Percentiles rank a stretch among this genome's conserved stretches.
These are phyloP conservation scores for Ruditapes philippinarum DNA, from an alignment of 1,140 invertebrate species.

Conservation along the genomic window DNA sequence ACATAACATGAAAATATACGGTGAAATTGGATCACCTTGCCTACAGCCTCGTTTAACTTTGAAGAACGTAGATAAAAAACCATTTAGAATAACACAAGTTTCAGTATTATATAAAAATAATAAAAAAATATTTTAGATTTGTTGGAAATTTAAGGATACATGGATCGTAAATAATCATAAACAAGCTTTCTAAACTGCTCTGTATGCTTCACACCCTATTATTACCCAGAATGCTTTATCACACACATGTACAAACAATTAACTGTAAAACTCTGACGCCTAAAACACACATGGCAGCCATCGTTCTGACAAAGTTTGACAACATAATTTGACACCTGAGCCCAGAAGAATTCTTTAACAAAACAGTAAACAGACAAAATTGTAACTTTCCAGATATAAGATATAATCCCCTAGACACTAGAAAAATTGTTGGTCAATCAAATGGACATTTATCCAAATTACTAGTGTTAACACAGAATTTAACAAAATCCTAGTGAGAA, in stretches of 20 bases:
- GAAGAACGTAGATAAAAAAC: no score
- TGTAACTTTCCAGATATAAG: background rate
- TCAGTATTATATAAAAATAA: no score
- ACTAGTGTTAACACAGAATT: no score
- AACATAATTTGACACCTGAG: conserved; percentile 28
- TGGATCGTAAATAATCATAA: conserved; percentile 6
- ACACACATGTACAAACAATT: conserved; percentile 21
- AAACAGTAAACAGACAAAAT: conserved; percentile 16
- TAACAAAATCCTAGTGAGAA: background rate
- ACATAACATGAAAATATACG: no score
- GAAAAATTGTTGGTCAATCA: background rate
- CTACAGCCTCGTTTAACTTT: no score
- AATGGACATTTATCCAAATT: no score
- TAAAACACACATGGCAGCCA: conserved; percentile 31
- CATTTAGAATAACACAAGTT: no score
- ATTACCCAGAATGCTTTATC: conserved; percentile 6
- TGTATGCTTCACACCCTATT: background rate
- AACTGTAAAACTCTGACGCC: background rate
- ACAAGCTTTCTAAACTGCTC: background rate
- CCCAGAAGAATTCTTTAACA: conserved; percentile 19
- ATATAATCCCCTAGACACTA: background rate
- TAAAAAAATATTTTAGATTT: no score
- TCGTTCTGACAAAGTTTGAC: conserved; percentile 26
- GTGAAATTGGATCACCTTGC: no score
- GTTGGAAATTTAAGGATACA: background rate